Percentiles rank a stretch among this genome's conserved stretches.
These are phyloP conservation scores for Clanis bilineata DNA, from an alignment of 2,888 invertebrate species.

Conservation along the genomic window DNA sequence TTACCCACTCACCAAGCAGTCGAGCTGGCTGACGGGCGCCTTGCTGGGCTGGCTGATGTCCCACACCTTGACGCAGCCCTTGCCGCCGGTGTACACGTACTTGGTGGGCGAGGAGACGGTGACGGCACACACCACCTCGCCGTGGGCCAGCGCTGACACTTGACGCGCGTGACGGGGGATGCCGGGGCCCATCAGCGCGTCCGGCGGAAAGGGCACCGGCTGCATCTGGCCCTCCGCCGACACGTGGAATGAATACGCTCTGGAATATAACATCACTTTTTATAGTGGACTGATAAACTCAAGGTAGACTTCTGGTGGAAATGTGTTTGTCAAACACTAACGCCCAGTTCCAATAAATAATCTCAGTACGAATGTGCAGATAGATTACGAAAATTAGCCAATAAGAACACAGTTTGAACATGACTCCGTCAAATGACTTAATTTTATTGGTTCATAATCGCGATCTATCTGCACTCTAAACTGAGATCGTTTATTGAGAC, in stretches of 20 bases:
- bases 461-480: too few relatives aligned
- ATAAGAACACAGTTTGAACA: too few relatives aligned
- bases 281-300: too few relatives aligned
- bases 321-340: too few relatives aligned
- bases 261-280: constrained; percentile 53
- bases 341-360: too few relatives aligned
- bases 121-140: constrained; percentile 98
- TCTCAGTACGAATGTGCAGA: too few relatives aligned
- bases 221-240: constrained; percentile 94
- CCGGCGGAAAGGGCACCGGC: constrained; percentile 96
- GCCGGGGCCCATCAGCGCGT: constrained; percentile 95
- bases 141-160: constrained; percentile 95
- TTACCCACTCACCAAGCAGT: constrained; percentile 90
- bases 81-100: constrained; percentile 97
- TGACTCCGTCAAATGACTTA: too few relatives aligned
- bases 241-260: constrained; percentile 97
- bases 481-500: too few relatives aligned
- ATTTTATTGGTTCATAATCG: too few relatives aligned
- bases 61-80: constrained; percentile 99
- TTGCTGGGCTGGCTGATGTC: constrained; percentile 96
- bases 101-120: constrained; percentile 97
- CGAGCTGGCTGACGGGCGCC: constrained; percentile 94
- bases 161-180: constrained; percentile 96
- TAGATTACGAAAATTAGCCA: too few relatives aligned
- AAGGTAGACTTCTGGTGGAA: too few relatives aligned